phyloP scores from a whole-genome alignment of 2,888 invertebrate genomes.

The Alcis repandata region DNA sequence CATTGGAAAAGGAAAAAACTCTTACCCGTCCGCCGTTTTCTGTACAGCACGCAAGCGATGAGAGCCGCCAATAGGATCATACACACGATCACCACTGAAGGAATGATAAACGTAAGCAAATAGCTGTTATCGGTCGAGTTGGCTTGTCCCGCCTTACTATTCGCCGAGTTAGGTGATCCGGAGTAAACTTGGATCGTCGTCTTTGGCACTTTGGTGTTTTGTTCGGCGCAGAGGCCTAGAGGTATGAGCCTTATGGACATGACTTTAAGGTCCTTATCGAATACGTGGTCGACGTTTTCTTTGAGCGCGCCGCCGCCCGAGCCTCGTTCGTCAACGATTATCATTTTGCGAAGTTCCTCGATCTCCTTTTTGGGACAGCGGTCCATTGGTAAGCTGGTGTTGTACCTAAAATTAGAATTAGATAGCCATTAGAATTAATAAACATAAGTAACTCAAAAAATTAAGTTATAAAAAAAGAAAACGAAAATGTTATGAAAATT shows the following conservation, averaged over 20 bases:
- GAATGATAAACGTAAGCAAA: conserved; percentile 94
- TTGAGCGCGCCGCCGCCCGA: conserved; percentile 68
- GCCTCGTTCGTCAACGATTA: conserved; percentile 88
- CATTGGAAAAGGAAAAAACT: conserved; percentile 14
- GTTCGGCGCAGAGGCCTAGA: conserved; percentile 86
- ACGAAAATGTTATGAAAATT: too few species aligned
- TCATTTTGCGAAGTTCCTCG: conserved; percentile 89
- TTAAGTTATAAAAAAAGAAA: too few species aligned
- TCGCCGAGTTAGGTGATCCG: conserved; percentile 62
- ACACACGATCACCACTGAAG: conserved; percentile 94
- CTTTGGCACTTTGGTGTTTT: conserved; percentile 74
- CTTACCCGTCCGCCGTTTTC: conserved; percentile 93
- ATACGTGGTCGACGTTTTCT: conserved; percentile 88
- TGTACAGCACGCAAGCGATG: conserved; percentile 95
- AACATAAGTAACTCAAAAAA: too few species aligned
- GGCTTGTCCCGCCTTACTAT: conserved; percentile 65
- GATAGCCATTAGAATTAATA: neutral
- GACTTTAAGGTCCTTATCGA: conserved; percentile 91
- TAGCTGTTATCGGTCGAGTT: conserved; percentile 72
- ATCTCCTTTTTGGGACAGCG: conserved; percentile 93
- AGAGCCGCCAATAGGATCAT: conserved; percentile 95
- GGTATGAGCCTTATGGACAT: conserved; percentile 88
- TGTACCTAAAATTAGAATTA: conserved; percentile 87
- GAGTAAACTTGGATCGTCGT: conserved; percentile 59
- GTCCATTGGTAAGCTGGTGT: conserved; percentile 91